Evolutionary conservation across 2,888 invertebrate genomes (phyloP).

Genomic region (Harpagoxenus sublaevis): DNA sequence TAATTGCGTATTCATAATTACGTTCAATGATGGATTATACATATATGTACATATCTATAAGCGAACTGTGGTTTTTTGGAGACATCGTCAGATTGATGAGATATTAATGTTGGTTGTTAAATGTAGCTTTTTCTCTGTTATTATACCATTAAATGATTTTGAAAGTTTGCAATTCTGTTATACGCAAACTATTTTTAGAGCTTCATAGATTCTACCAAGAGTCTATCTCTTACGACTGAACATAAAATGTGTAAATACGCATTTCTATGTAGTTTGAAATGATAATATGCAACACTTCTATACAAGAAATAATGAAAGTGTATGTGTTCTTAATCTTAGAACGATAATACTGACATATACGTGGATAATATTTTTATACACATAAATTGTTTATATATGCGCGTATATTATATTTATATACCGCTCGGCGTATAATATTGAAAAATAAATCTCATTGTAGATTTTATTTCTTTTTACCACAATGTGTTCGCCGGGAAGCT

Average conservation of each 20-base stretch:
- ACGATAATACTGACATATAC: not conserved
- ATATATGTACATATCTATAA: conserved; percentile 4
- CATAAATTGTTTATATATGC: conserved; percentile 20
- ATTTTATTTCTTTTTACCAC: conserved; percentile 19
- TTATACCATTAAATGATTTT: conserved; percentile 2
- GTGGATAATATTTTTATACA: conserved; percentile 18
- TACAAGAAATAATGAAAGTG: not conserved
- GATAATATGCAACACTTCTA: conserved; percentile 11
- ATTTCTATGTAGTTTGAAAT: conserved; percentile 17
- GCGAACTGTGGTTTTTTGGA: not conserved
- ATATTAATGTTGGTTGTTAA: conserved; percentile 35
- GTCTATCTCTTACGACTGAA: conserved; percentile 15
- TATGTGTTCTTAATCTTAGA: not conserved
- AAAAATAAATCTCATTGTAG: conserved; percentile 5
- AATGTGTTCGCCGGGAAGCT: conserved; percentile 27
- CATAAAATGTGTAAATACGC: not conserved
- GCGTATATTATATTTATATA: conserved; percentile 21
- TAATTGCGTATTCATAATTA: conserved; percentile 27
- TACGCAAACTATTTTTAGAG: not conserved
- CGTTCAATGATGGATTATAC: conserved; percentile 14
- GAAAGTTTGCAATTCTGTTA: conserved; percentile 8
- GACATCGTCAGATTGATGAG: not conserved
- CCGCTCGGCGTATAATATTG: conserved; percentile 1
- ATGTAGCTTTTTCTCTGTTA: not conserved
- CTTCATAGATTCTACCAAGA: not conserved